Evolutionary conservation across 1,140 invertebrate species (phyloP).

Genomic region (Calephelis virginiensis): DNA sequence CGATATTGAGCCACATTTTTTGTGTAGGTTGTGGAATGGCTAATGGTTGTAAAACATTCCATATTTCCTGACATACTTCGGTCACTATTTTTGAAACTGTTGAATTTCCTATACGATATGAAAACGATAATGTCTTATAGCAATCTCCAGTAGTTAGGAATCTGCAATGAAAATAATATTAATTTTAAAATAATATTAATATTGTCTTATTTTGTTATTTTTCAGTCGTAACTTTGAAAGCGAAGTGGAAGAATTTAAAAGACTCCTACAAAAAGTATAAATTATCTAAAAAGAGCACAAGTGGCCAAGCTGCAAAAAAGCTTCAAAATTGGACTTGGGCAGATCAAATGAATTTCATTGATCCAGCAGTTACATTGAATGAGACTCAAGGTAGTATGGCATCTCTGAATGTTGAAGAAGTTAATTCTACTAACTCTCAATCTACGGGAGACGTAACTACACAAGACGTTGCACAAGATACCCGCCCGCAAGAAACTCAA

Average conservation of each 20-base stretch:
- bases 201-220: constrained; percentile 4
- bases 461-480: constrained; percentile 6
- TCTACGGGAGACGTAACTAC: constrained; percentile 20
- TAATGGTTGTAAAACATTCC: constrained; percentile 20
- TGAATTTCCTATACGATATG: constrained; percentile 13
- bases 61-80: constrained; percentile 18
- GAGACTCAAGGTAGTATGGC: too few relatives aligned
- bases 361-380: too few relatives aligned
- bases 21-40: constrained; percentile 16
- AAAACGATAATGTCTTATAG: constrained; percentile 18
- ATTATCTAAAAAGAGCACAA: constrained; percentile 7
- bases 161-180: constrained; percentile 10
- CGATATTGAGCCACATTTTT: constrained; percentile 18
- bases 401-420: too few relatives aligned
- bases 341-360: too few relatives aligned
- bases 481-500: constrained; percentile 17
- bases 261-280: constrained; percentile 22
- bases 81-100: constrained; percentile 20
- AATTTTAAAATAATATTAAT: too few relatives aligned
- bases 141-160: constrained; percentile 19
- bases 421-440: constrained; percentile 17
- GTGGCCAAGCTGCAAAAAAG: constrained; percentile 16
- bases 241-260: constrained; percentile 27
- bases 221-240: constrained; percentile 23
- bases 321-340: constrained; percentile 23